These are phyloP conservation scores for Philypnodon macrostomus DNA, from an alignment of 2,797 vertebrate genomes.

Conservation along the genomic window DNA sequence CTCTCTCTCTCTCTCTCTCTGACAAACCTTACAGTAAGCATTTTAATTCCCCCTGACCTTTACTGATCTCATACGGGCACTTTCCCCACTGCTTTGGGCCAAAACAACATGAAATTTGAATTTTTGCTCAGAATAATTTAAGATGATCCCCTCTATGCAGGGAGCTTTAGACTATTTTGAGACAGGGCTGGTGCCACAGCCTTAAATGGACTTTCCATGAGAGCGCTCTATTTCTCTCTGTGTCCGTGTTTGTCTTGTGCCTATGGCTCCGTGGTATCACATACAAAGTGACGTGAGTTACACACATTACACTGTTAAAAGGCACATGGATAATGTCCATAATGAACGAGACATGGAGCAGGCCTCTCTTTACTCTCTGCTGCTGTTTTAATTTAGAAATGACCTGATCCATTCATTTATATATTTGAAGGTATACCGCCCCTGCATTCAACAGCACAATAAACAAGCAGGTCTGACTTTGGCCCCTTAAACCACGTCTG, in stretches of 20 bases:
- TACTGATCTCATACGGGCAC: constrained; percentile 62
- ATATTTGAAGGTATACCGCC: too few relatives aligned
- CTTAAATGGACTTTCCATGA: constrained; percentile 39
- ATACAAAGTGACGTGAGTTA: constrained; percentile 31
- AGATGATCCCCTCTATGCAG: constrained; percentile 42
- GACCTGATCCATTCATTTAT: too few relatives aligned
- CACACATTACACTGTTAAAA: too few relatives aligned
- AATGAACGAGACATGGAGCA: too few relatives aligned
- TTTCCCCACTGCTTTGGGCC: constrained; percentile 60
- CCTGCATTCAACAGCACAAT: too few relatives aligned
- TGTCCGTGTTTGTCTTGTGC: constrained; percentile 18
- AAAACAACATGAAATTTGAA: constrained; percentile 73
- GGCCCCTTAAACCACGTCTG: too few relatives aligned
- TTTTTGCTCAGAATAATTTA: constrained; percentile 66
- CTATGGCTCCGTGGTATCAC: constrained; percentile 40
- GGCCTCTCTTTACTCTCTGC: too few relatives aligned
- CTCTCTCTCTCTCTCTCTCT: constrained; percentile 44
- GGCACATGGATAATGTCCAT: too few relatives aligned
- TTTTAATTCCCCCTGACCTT: constrained; percentile 74
- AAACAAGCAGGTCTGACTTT: too few relatives aligned
- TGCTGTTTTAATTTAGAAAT: too few relatives aligned
- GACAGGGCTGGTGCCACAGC: constrained; percentile 36
- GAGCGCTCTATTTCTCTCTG: constrained; percentile 17
- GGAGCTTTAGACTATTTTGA: too few relatives aligned
- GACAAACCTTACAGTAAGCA: constrained; percentile 69